Conservation (phyloP, 2,797 vertebrate genomes). For the Alectoris magna region DNA sequence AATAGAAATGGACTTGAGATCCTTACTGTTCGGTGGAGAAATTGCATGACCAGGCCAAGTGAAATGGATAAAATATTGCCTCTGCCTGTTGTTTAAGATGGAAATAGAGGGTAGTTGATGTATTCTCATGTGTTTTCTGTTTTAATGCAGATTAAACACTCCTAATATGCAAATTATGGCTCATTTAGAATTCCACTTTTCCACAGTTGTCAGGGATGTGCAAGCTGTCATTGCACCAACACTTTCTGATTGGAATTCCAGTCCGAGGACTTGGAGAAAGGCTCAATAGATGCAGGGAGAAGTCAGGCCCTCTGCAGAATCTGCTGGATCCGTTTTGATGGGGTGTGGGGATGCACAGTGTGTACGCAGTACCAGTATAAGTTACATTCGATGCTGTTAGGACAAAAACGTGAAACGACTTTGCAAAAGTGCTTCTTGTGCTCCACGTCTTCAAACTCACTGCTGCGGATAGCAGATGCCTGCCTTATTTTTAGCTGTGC, state of each 20-base stretch:
- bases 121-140: not conserved
- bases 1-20: not conserved
- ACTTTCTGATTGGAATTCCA: not conserved
- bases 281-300: not conserved
- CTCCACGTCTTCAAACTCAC: not conserved
- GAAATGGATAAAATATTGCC: not conserved
- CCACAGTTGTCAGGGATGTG: not conserved
- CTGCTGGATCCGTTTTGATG: not conserved
- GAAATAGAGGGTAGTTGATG: not conserved
- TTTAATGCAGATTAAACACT: not conserved
- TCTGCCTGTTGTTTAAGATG: not conserved
- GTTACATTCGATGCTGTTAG: not conserved
- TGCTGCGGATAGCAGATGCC: constrained; percentile 30
- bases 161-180: not conserved
- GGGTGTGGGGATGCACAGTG: not conserved
- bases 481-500: constrained; percentile 52
- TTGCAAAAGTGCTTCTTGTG: not conserved
- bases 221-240: rapidly evolving
- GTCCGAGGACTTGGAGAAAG: not conserved
- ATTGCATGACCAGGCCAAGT: not conserved
- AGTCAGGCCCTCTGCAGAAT: not conserved
- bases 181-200: not conserved
- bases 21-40: not conserved
- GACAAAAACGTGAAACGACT: not conserved
- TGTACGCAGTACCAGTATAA: not conserved